A percentile compares a stretch with the other conserved stretches of the same genome.
Evolutionary conservation across 2,113 vertebrate genomes (phyloP).

Genomic region (Speoplatyrhinus poulsoni): DNA sequence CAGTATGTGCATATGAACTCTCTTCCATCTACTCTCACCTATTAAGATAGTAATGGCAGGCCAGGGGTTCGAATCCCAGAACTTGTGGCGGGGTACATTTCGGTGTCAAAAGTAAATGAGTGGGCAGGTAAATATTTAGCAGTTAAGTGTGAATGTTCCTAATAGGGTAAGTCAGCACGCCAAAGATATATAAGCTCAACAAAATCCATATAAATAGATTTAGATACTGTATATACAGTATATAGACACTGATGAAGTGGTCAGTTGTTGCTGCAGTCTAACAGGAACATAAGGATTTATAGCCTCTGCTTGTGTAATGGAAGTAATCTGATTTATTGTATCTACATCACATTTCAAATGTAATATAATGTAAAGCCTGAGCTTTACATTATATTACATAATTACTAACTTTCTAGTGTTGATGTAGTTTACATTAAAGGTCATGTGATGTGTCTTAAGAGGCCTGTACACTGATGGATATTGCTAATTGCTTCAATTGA

Average conservation of each 20-base stretch:
- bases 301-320: no score
- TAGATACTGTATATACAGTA: background rate
- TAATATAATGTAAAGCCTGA: no score
- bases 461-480: slow-evolving; percentile 40
- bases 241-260: background rate
- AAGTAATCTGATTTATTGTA: no score
- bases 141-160: background rate
- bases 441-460: slow-evolving; percentile 25
- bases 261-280: background rate
- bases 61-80: slow-evolving; percentile 25
- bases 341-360: no score
- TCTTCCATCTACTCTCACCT: slow-evolving; percentile 34
- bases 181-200: background rate
- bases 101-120: slow-evolving; percentile 15
- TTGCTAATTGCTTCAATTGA: slow-evolving; percentile 37
- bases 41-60: slow-evolving; percentile 21
- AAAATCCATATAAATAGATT: slow-evolving; percentile 3
- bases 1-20: background rate
- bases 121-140: background rate
- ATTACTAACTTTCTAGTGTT: background rate
- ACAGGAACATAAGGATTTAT: no score
- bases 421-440: slow-evolving; percentile 4
- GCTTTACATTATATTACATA: background rate
- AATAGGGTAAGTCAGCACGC: background rate
- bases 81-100: slow-evolving; percentile 18